Conservation (phyloP, 1,140 invertebrate genomes). For the Drosophila bifasciata region DNA sequence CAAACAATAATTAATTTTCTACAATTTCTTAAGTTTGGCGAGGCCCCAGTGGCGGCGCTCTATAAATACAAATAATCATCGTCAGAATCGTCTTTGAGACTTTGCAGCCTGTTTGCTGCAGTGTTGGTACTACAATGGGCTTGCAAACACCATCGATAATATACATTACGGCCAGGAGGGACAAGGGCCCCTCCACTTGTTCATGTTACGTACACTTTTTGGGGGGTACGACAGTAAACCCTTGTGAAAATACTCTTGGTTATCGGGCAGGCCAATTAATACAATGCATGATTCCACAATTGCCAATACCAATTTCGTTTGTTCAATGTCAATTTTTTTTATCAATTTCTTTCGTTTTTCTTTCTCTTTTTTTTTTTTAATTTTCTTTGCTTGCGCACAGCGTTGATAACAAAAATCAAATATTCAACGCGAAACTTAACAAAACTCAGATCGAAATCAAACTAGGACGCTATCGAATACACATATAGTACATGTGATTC, state of each 20-base stretch:
- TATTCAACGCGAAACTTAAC: slow-evolving; percentile 67
- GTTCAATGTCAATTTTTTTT: slow-evolving; percentile 48
- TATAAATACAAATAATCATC: slow-evolving; percentile 64
- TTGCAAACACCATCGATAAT: slow-evolving; percentile 43
- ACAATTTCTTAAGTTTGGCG: slow-evolving; percentile 58
- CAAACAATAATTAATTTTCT: slow-evolving; percentile 73
- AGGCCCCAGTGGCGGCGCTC: slow-evolving; percentile 24
- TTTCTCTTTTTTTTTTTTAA: slow-evolving; percentile 39
- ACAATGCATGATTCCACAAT: slow-evolving; percentile 65
- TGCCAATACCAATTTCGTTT: slow-evolving; percentile 58
- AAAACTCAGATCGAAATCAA: slow-evolving; percentile 56
- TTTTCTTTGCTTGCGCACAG: slow-evolving; percentile 73
- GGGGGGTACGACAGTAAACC: slow-evolving; percentile 1
- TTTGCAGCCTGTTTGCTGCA: slow-evolving; percentile 47
- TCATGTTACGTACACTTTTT: slow-evolving; percentile 56
- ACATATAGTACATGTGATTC: slow-evolving; percentile 22
- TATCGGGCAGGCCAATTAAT: slow-evolving; percentile 66
- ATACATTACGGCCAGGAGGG: slow-evolving; percentile 46
- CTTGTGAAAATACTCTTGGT: slow-evolving; percentile 60
- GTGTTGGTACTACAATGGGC: slow-evolving; percentile 41
- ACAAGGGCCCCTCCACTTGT: slow-evolving; percentile 8
- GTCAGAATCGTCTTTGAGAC: slow-evolving; percentile 70
- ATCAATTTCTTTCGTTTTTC: slow-evolving; percentile 20
- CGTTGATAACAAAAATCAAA: slow-evolving; percentile 75
- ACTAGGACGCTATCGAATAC: slow-evolving; percentile 38